Evolutionary conservation across 2,888 invertebrate genomes (phyloP), one percentile per base, ranked within the genome.

Genomic region (Agriotes lineatus): DNA sequence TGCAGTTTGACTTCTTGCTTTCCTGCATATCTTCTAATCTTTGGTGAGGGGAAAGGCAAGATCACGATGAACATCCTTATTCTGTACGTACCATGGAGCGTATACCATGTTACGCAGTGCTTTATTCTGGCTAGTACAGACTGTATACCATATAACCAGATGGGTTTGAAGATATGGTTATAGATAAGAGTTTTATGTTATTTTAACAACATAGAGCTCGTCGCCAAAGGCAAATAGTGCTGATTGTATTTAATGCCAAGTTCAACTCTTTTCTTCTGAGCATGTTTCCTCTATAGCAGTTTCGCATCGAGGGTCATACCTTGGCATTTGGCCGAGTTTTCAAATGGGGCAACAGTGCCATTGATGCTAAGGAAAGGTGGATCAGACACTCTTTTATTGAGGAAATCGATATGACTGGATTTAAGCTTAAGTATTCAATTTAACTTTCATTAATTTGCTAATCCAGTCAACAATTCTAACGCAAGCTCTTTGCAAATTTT

Each of bases 381-480:
- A 14, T 61, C 71, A 37, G 48, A 54, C 56, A 44, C 66, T 66
- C 64, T 71, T 67, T 71, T 71, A 14, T 67, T 72, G 10, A 75
- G 72, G 52, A 77, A 76, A 14, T 74, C 75, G 37, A 76, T 60
- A 39, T n/a, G n/a, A n/a, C n/a, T n/a, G n/a, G n/a, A n/a, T n/a
- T n/a, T n/a, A n/a, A n/a, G n/a, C n/a, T n/a, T n/a, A n/a, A n/a
- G n/a, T n/a, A n/a, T n/a, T n/a, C n/a, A n/a, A n/a, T n/a, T n/a
- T n/a, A n/a, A n/a, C 76, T 48, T 67, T 62, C 76, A 76, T 75
- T 57, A n/a, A n/a, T n/a, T 71, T 67, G 7, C 74, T 67, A 10
- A 69, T 67, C 74, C 75, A 75, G 16, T 67, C 57, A 14, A 54
- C 12, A 22, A 73, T 52, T 63, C 54, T 56, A 48, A 70, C 69